Percentiles rank a stretch among this genome's conserved stretches.
phyloP scores from a whole-genome alignment of 2,888 invertebrate genomes.

The Hanleya hanleyi region DNA sequence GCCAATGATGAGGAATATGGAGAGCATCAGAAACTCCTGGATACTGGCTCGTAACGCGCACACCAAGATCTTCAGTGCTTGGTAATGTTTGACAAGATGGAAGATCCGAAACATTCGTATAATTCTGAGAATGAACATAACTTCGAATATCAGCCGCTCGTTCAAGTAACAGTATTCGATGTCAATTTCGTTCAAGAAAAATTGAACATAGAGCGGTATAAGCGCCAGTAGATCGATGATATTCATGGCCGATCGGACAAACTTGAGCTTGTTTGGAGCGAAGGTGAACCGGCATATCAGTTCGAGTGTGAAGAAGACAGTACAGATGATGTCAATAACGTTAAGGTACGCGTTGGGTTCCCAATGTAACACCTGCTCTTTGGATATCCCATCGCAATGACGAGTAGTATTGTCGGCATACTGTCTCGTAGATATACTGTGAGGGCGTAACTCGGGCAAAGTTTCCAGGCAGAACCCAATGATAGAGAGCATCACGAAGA shows the following conservation, averaged over 20 bases:
- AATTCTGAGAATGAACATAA: conserved; percentile 74
- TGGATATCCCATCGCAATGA: conserved; percentile 21
- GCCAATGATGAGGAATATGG: conserved; percentile 71
- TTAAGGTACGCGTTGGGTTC: conserved; percentile 54
- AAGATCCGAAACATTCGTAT: conserved; percentile 75
- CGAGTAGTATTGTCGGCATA: conserved; percentile 30
- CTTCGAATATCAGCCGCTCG: conserved; percentile 68
- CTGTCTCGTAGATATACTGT: background rate
- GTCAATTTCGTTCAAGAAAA: conserved; percentile 62
- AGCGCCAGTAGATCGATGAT: conserved; percentile 70
- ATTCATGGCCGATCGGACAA: conserved; percentile 67
- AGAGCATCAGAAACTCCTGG: conserved; percentile 71
- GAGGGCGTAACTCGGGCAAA: conserved; percentile 55
- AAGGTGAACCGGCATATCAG: conserved; percentile 64
- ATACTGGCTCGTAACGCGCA: conserved; percentile 74
- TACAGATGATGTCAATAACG: conserved; percentile 67
- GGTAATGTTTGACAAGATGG: conserved; percentile 75
- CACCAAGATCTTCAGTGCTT: conserved; percentile 74
- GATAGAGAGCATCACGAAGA: conserved; percentile 69
- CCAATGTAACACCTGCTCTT: conserved; percentile 42
- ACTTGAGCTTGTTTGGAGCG: conserved; percentile 61
- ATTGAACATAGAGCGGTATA: conserved; percentile 70
- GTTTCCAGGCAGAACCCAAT: conserved; percentile 71
- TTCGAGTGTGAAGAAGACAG: conserved; percentile 70
- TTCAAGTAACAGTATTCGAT: conserved; percentile 64